Evolutionary conservation across 2,888 invertebrate species (phyloP), one percentile per base, ranked within the genome.

Genomic region (Chalcis sispes): DNA sequence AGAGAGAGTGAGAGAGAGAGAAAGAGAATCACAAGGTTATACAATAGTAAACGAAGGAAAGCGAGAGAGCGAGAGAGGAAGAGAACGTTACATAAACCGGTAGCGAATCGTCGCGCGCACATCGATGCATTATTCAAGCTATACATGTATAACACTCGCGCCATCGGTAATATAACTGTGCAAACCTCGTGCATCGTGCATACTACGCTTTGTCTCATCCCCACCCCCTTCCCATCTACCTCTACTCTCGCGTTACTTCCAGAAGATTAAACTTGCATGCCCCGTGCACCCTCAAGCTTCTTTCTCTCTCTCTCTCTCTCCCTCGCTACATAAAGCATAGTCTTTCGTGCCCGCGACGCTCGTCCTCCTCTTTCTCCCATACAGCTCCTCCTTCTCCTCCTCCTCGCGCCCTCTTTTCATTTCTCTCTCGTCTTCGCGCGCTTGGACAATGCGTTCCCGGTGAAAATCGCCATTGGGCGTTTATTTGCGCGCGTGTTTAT

Each of bases 241-340:
- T 27, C 58, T 42, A 10, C 5, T n/a, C 36, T 8, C 13, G 85
- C 84, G 85, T 87, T 87, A 87, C 87, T 87, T 87, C 87, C 87
- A 85, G 80, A 83, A 87, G 87, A 87, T 87, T 87, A 87, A 87
- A 87, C 87, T 87, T 87, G 87, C 87, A 87, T 79, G n/a, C 56
- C 54, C 27, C 0, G 27, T 25, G n/a, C n/a, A n/a, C n/a, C n/a
- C n/a, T n/a, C n/a, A n/a, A n/a, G n/a, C n/a, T n/a, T n/a, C n/a
- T n/a, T n/a, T n/a, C n/a, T n/a, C n/a, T n/a, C n/a, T n/a, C n/a
- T n/a, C n/a, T 36, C 18, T 36, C 18, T 29, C 8, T 25, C 29
- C 18, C 18, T 52, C 46, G 36, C 10, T 4, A 10, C 20, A 52
- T 54, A 25, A 66, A 42, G 25, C 46, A n/a, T 25, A 48, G 59